Evolutionary conservation across 2,113 vertebrate genomes (phyloP).

Genomic region (Mus pahari): DNA sequence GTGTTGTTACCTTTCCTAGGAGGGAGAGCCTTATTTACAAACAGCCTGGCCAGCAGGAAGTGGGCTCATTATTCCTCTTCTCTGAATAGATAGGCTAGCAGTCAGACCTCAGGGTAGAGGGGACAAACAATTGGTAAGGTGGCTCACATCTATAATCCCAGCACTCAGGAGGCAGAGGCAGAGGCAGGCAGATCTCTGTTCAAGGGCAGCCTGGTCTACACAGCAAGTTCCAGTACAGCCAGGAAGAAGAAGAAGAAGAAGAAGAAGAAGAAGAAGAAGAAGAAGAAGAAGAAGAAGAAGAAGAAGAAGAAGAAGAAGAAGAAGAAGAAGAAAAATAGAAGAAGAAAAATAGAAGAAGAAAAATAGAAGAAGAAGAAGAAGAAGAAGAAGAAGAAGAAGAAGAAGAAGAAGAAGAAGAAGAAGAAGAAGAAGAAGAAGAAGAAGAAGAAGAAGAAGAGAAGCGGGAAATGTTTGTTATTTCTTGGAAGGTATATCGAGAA

Average conservation of each 20-base stretch:
- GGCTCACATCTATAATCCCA: neutral
- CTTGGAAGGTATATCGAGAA: constrained; percentile 20
- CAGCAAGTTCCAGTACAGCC: neutral
- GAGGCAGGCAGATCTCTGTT: neutral
- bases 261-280: too few species aligned
- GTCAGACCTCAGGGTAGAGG: neutral
- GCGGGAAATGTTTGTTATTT: constrained; percentile 49
- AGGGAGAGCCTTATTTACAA: constrained; percentile 81
- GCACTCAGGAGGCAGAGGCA: neutral
- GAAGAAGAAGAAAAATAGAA: too few species aligned
- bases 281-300: too few species aligned
- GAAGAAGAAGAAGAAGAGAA: too few species aligned
- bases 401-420: too few species aligned
- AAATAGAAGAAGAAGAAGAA: too few species aligned
- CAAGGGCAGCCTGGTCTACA: neutral
- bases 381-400: too few species aligned
- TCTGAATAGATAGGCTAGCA: constrained; percentile 28
- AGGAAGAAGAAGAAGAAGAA: too few species aligned
- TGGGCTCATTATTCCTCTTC: constrained; percentile 48
- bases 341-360: too few species aligned
- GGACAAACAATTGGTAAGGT: neutral
- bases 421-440: too few species aligned
- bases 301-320: too few species aligned
- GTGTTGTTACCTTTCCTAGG: constrained; percentile 74
- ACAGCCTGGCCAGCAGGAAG: constrained; percentile 72